phyloP scores from a whole-genome alignment of 1,140 invertebrate species.

The Caenorhabditis remanei region DNA sequence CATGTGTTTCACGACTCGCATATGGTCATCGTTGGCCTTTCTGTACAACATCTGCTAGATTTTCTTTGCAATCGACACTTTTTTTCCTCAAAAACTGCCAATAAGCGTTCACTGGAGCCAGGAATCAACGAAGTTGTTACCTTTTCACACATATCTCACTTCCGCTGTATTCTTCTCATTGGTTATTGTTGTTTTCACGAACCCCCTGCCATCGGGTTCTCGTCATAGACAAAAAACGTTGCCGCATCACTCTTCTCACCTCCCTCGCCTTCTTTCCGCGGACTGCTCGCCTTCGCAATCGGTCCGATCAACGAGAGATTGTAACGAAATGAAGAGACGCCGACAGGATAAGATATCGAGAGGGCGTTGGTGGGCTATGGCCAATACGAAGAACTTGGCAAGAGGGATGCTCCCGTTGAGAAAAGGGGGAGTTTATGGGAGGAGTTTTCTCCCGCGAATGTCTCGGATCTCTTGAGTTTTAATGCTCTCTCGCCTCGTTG shows the following conservation, averaged over 20 bases:
- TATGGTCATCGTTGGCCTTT: too few species aligned
- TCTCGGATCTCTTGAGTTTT: neutral
- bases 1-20: too few species aligned
- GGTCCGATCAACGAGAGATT: slow-evolving; percentile 39
- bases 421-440: slow-evolving; percentile 43
- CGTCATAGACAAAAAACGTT: slow-evolving; percentile 32
- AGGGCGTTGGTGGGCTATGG: slow-evolving; percentile 22
- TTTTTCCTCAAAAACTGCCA: too few species aligned
- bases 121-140: too few species aligned
- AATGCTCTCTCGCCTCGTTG: neutral
- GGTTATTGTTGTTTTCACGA: slow-evolving; percentile 16
- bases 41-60: too few species aligned
- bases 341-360: slow-evolving; percentile 1
- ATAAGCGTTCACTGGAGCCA: too few species aligned
- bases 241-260: slow-evolving; percentile 29
- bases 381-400: slow-evolving; percentile 52
- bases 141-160: neutral
- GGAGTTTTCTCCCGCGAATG: slow-evolving; percentile 38
- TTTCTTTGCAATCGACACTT: too few species aligned
- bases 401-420: slow-evolving; percentile 34
- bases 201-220: neutral
- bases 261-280: neutral
- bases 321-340: slow-evolving; percentile 17
- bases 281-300: slow-evolving; percentile 43
- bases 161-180: neutral